A percentile compares a stretch with the other conserved stretches of the same genome.
Evolutionary conservation across 2,113 vertebrate genomes (phyloP).

Genomic region (Microtus ochrogaster): DNA sequence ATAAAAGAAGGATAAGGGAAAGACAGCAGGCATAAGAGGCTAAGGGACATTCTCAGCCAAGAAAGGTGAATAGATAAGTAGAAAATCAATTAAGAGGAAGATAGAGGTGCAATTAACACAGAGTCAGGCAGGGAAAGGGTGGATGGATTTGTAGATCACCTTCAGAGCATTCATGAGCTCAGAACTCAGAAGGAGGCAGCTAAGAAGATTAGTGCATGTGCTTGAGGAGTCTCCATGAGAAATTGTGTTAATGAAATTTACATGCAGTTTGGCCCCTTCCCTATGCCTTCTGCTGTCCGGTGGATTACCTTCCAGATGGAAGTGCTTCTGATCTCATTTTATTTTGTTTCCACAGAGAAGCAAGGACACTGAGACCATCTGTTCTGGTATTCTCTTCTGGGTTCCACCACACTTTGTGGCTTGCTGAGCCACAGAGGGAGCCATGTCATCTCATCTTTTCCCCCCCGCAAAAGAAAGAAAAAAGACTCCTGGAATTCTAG

Average conservation of each 20-base stretch:
- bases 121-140: background rate
- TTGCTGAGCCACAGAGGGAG: background rate
- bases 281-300: conserved; percentile 17
- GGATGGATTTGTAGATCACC: background rate
- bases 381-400: conserved; percentile 12
- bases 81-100: background rate
- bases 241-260: conserved; percentile 68
- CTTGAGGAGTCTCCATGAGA: conserved; percentile 59
- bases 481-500: conserved; percentile 29
- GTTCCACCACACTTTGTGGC: background rate
- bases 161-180: background rate
- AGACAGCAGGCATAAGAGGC: background rate
- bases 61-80: background rate
- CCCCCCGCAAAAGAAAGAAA: background rate
- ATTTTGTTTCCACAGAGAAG: conserved; percentile 60
- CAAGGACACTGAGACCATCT: conserved; percentile 60
- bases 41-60: background rate
- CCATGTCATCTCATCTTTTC: background rate
- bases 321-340: conserved; percentile 55
- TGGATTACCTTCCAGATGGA: conserved; percentile 56
- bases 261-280: conserved; percentile 40
- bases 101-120: background rate
- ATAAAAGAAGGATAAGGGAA: background rate
- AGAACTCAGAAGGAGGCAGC: background rate
- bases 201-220: background rate